Base-by-base conservation (phyloP, 2,888 invertebrate species). In the Morinoia aosen region DNA sequence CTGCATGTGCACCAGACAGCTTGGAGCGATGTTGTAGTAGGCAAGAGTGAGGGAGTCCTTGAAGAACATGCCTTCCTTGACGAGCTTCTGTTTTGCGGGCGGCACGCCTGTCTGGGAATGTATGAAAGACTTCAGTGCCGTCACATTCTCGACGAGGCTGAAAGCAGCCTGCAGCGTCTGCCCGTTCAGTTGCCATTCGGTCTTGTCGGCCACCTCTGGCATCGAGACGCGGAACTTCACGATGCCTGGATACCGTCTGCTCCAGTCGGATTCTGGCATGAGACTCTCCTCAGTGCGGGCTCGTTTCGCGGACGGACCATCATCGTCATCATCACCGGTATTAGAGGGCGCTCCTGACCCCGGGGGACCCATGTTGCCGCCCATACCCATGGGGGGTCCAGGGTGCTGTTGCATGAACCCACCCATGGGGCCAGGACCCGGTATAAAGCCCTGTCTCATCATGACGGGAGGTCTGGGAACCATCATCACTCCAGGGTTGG, bases 31-130 rank as follows among this genome's bases (percentile, higher is more conserved):
- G 97, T 99, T 99, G 98, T 99, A 99, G 97, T 98, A 99, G 0
- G 99, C 99, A 97, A 99, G 98, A 0, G 98, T 98, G 97, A 99
- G 99, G 95, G 98, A 99, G 97, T 99, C 99, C 97, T 99, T 99
- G 98, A 99, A 99, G 98, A 99, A 99, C 97, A 99, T 98, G 76
- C 99, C 99, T 98, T 99, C 99, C 97, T 98, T 98, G 97, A 99
- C 98, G 96, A 99, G 98, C 97, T 99, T 99, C 97, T 99, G 99
- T 97, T 99, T 99, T 95, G 99, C 99, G 40, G 98, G 98, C 91
- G 99, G 99, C 98, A 99, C 99, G 96, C 98, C 98, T 96, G 98
- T 98, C 97, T 98, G 98, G 97, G 99, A 98, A 96, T 98, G 98
- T 97, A 99, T 98, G 97, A 98, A 98, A 25, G 98, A 98, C 94